phyloP scores from a whole-genome alignment of 2,888 invertebrate genomes.

The Acanthosepion pharaonis region DNA sequence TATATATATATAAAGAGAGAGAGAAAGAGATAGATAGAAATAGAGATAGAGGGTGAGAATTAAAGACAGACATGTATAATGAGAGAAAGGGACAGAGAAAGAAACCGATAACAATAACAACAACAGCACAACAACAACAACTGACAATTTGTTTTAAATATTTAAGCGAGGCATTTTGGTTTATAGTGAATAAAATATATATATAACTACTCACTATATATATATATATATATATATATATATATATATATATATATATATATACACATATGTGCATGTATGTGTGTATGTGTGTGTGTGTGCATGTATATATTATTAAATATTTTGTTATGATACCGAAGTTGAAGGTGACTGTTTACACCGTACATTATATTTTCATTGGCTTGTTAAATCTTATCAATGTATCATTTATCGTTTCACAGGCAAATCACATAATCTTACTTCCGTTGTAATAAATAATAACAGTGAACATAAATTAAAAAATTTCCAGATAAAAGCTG shows the following conservation, averaged over 20 bases:
- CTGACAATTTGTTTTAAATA: too few relatives aligned
- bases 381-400: not conserved
- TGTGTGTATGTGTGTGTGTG: not conserved
- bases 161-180: too few relatives aligned
- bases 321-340: not conserved
- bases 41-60: too few relatives aligned
- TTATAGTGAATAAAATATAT: too few relatives aligned
- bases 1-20: too few relatives aligned
- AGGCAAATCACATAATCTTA: not conserved
- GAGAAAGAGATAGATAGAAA: too few relatives aligned
- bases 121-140: too few relatives aligned
- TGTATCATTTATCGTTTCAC: not conserved
- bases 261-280: not conserved
- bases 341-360: not conserved
- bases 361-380: not conserved
- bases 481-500: not conserved
- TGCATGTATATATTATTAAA: not conserved
- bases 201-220: not conserved
- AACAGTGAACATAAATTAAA: not conserved
- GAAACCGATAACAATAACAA: too few relatives aligned
- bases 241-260: conserved; percentile 43
- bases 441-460: conserved; percentile 9
- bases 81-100: too few relatives aligned
- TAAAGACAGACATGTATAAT: too few relatives aligned
- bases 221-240: conserved; percentile 35